Evolutionary conservation across 1,140 invertebrate species (phyloP), one percentile per base, ranked within the genome.

Genomic region (Anastrepha obliqua): DNA sequence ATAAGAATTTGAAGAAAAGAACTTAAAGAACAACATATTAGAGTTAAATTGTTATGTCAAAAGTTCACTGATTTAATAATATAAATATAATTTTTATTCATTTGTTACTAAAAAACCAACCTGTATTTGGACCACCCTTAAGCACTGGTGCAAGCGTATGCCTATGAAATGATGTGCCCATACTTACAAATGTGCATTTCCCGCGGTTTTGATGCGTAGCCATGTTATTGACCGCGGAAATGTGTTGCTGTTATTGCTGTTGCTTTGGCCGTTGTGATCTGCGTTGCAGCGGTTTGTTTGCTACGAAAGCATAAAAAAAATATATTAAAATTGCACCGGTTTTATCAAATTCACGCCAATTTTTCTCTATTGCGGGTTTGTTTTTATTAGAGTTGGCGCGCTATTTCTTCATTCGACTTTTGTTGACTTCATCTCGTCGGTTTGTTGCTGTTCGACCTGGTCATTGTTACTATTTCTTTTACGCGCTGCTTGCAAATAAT

Each of bases 211-310:
- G 9, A n/a, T 81, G 74, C 47, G 74, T 55, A 81, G 47, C 44
- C 74, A 81, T 55, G 74, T 81, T 81, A 81, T 81, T 81, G 74
- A 81, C 74, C 74, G 74, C 74, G 74, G 74, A 81, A 81, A 81
- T 81, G 74, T 81, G n/a, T 81, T 81, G 74, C 6, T 2, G 74
- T 29, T 81, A 47, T 29, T 74, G 42, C 42, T 74, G 42, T n/a
- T 74, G 39, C 8, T n/a, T 51, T 81, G 74, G 74, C 55, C 55
- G 74, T 42, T n/a, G 47, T 51, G 44, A 55, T 29, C 55, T n/a
- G 47, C 74, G 74, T 55, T 55, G 74, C n/a, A 81, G 20, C 47
- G 74, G 47, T 81, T 55, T 55, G 67, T 44, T 74, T 74, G 47
- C 47, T 44, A 74, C 13, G 42, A 81, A 81, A 47, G 44, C 74